phyloP scores from a whole-genome alignment of 2,113 vertebrate genomes.

The Clinocottus analis region DNA sequence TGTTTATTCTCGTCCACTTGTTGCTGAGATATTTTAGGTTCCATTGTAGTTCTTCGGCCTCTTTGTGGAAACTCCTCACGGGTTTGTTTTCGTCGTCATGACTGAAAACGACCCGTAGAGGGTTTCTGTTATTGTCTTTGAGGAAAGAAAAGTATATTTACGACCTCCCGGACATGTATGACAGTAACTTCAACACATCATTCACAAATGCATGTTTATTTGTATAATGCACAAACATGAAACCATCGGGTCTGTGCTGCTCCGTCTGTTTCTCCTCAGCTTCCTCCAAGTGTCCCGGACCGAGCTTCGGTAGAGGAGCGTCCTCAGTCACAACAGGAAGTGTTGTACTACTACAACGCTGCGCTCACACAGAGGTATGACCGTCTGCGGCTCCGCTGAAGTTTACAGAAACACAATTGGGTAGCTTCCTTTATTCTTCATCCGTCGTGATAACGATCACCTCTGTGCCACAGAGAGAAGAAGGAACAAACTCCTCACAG shows the following conservation, averaged over 20 bases:
- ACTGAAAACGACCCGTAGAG: slow-evolving; percentile 27
- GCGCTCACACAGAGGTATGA: background rate
- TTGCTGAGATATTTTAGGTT: slow-evolving; percentile 54
- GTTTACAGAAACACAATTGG: background rate
- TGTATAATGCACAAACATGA: background rate
- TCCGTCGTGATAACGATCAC: background rate
- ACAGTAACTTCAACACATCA: background rate
- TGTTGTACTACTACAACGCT: background rate
- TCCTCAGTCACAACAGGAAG: slow-evolving; percentile 3
- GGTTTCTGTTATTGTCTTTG: background rate
- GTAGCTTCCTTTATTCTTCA: background rate
- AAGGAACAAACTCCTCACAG: background rate
- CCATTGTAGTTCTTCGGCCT: slow-evolving; percentile 37
- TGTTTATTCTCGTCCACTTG: slow-evolving; percentile 55
- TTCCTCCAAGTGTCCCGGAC: background rate
- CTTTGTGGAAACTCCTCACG: slow-evolving; percentile 34
- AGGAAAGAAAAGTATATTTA: background rate
- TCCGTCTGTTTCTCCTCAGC: background rate
- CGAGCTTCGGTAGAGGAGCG: background rate
- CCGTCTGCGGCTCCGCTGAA: background rate
- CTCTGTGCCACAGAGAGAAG: background rate
- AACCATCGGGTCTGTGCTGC: background rate
- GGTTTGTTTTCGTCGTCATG: slow-evolving; percentile 30
- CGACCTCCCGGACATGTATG: too few species aligned
- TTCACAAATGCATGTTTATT: background rate